These are phyloP conservation scores for Helicoverpa armigera DNA, from an alignment of 1,140 invertebrate species.

Conservation along the genomic window DNA sequence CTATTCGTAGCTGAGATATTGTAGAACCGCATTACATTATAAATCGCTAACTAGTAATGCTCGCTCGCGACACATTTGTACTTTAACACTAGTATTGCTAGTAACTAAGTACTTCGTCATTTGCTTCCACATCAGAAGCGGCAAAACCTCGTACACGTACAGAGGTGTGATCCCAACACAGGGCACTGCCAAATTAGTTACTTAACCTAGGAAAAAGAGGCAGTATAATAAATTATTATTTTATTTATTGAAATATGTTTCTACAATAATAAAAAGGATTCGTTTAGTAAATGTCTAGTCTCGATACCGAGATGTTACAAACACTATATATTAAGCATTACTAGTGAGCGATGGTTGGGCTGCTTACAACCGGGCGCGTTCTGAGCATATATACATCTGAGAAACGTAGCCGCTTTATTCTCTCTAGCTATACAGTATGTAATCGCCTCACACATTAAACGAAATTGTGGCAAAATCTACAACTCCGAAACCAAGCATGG, in stretches of 20 bases:
- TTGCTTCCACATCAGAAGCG: slow-evolving; percentile 8
- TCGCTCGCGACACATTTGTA: slow-evolving; percentile 54
- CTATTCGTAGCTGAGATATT: slow-evolving; percentile 60
- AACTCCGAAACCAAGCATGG: background rate
- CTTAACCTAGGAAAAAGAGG: slow-evolving; percentile 41
- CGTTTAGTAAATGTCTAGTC: slow-evolving; percentile 2
- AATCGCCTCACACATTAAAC: background rate
- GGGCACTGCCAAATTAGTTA: slow-evolving; percentile 36
- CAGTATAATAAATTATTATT: slow-evolving; percentile 39
- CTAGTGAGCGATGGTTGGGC: slow-evolving; percentile 63
- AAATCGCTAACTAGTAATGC: slow-evolving; percentile 71
- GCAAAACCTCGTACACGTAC: background rate
- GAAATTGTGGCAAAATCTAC: background rate
- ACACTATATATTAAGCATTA: slow-evolving; percentile 56
- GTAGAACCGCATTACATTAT: slow-evolving; percentile 56
- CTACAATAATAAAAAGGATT: slow-evolving; percentile 23
- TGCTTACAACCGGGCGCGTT: slow-evolving; percentile 64
- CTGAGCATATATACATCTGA: slow-evolving; percentile 54
- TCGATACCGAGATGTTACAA: slow-evolving; percentile 36
- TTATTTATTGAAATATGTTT: slow-evolving; percentile 15
- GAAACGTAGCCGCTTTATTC: slow-evolving; percentile 57
- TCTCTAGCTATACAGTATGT: background rate
- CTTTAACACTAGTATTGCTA: slow-evolving; percentile 49
- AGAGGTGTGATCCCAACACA: background rate
- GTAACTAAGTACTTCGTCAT: slow-evolving; percentile 40